Conservation (phyloP, 2,797 vertebrate species). For the Protosalanx chinensis region DNA sequence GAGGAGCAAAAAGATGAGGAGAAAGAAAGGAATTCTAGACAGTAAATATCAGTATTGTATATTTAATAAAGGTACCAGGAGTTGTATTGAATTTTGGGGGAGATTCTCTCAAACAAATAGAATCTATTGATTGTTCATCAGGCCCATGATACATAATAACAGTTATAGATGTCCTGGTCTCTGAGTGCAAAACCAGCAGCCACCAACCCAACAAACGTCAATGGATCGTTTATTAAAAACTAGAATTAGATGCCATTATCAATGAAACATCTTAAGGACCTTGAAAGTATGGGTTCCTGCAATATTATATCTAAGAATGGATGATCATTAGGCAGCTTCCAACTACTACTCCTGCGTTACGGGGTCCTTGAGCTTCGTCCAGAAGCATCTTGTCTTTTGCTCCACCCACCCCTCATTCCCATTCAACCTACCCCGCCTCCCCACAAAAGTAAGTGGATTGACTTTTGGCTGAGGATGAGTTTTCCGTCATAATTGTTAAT, state of each 20-base stretch:
- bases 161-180: background rate
- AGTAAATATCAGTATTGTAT: background rate
- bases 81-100: background rate
- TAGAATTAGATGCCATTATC: background rate
- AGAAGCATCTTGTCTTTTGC: background rate
- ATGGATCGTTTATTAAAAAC: background rate
- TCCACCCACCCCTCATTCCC: slow-evolving; percentile 15
- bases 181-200: background rate
- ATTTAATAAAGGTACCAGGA: background rate
- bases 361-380: slow-evolving; percentile 31
- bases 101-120: background rate
- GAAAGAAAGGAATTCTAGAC: background rate
- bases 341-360: slow-evolving; percentile 33
- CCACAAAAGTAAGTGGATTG: slow-evolving; percentile 65
- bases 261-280: slow-evolving; percentile 23
- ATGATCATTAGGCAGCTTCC: slow-evolving; percentile 47
- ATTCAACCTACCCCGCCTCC: background rate
- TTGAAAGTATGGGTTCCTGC: slow-evolving; percentile 45
- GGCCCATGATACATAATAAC: background rate
- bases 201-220: background rate
- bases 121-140: background rate
- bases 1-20: background rate
- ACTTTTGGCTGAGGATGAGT: slow-evolving; percentile 58
- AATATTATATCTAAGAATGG: slow-evolving; percentile 25
- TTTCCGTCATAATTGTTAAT: slow-evolving; percentile 74